A percentile compares a stretch with the other conserved stretches of the same genome.
These are phyloP conservation scores for Anorthoa munda DNA, from an alignment of 2,888 invertebrate species.

Conservation along the genomic window DNA sequence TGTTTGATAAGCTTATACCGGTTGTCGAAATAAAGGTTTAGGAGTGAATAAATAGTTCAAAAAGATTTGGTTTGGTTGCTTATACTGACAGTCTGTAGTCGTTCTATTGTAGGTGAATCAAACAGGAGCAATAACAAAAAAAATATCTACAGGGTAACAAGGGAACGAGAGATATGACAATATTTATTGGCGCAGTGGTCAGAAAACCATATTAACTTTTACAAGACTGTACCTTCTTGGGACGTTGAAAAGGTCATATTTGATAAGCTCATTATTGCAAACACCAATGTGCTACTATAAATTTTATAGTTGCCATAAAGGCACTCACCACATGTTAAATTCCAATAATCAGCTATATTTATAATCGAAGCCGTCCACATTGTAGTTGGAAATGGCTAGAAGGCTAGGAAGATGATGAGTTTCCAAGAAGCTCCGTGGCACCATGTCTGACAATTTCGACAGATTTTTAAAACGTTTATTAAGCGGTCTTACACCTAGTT, in stretches of 20 bases:
- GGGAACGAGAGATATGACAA: no score
- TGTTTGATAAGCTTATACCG: slow-evolving; percentile 64
- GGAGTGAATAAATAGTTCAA: background rate
- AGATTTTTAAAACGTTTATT: background rate
- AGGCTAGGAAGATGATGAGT: no score
- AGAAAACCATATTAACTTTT: no score
- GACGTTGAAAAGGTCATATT: no score
- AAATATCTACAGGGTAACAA: no score
- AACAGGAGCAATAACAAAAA: no score
- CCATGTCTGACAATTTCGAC: background rate
- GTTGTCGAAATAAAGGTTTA: background rate
- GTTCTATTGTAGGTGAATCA: no score
- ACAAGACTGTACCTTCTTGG: no score
- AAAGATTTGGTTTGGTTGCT: background rate
- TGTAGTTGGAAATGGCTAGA: background rate
- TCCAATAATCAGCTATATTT: background rate
- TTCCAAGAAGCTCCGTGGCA: background rate
- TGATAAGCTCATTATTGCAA: no score
- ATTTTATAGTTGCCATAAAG: background rate
- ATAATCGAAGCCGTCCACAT: background rate
- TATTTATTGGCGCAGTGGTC: no score
- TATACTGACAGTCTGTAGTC: background rate
- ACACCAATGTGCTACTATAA: no score
- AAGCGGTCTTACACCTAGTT: background rate
- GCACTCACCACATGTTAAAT: background rate